Evolutionary conservation across 2,797 vertebrate species (phyloP), one percentile per base, ranked within the genome.

Genomic region (Botia kubotai): DNA sequence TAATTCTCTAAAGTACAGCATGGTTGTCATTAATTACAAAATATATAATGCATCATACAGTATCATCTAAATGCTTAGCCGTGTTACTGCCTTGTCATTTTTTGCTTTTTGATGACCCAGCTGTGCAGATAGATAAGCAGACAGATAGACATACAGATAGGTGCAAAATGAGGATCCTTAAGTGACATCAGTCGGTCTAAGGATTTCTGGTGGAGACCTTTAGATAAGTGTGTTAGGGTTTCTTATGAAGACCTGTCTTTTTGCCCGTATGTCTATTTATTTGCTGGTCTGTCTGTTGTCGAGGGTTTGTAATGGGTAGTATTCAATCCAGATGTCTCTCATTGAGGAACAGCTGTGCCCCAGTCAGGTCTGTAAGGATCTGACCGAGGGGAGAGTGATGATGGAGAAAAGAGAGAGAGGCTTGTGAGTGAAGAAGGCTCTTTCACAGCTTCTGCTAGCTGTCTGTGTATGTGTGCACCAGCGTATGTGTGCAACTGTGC

Each of bases 241-340:
- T 68, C 21, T 68, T 46, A 68, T 17, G 33, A 77, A 46, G 14
- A 57, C 43, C 67, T 68, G 12, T 11, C 10, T 66, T 55, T 23
- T 50, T 43, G 62, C 74, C 19, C 14, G 4, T 63, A 26, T 52
- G 43, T 60, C 39, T 77, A 12, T 48, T 46, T 78, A 48, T 0
- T 6, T 50, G 7, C 23, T 21, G 36, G 62, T 75, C 63, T 58
- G 17, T 72, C 53, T 62, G 60, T 74, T 80, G 52, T 46, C 50
- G n/a, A 67, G 63, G 63, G 63, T 80, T 36, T 80, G 73, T 80
- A 80, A 50, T 3, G 43, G 17, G 63, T 58, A 76, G 79, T 29
- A 50, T 73, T 77, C 36, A 57, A 19, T 82, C 80, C 85, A 86
- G 77, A 82, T 84, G 85, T 82, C 63, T 70, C 53, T 75, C 48